Base-by-base conservation (phyloP, 2,113 vertebrate species). In the Clinocottus analis region DNA sequence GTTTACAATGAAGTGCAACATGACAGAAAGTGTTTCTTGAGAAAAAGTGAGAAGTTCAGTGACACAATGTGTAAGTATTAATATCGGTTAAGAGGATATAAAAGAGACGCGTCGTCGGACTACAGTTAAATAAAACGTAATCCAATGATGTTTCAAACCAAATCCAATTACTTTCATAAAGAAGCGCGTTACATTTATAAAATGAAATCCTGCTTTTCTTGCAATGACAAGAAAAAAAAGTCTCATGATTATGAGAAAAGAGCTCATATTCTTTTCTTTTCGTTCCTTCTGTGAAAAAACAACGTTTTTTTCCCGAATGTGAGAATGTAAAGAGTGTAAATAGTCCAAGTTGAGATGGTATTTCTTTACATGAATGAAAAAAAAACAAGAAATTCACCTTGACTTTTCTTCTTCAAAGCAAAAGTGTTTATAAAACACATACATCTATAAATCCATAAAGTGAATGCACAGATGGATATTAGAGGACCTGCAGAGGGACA, bases 11-110 rank as follows among this genome's bases (percentile, higher is more conserved):
- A 65, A 58, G 27, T 49, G 53, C 23, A 51, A 51, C 73, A 49
- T 45, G 13, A 53, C 39, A 82, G 39, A 55, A 21, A 78, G 49
- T 33, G 14, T 64, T 43, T 35, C 60, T 12, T 21, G 11, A 75
- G 4, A 61, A 72, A 78, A 25, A 43, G 49, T 35, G 49, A 68
- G n/a, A 17, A 9, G 55, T 49, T 3, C 19, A 1, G 4, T 61
- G 1, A 25, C 0, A 45, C 72, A 55, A 66, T 16, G 4, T 80
- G 17, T 3, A 56, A 12, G 33, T 45, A 45, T 45, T 16, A 43
- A 12, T 4, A 61, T 1, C 37, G 19, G 17, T 39, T n/a, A 23
- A 64, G 37, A 56, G n/a, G 11, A 33, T 47, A 65, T 41, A 25
- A 75, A 29, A 23, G 27, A 39, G 27, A 27, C 33, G 3, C 11